Conservation (phyloP, 2,888 invertebrate species). For the Trachelus tabidus region DNA sequence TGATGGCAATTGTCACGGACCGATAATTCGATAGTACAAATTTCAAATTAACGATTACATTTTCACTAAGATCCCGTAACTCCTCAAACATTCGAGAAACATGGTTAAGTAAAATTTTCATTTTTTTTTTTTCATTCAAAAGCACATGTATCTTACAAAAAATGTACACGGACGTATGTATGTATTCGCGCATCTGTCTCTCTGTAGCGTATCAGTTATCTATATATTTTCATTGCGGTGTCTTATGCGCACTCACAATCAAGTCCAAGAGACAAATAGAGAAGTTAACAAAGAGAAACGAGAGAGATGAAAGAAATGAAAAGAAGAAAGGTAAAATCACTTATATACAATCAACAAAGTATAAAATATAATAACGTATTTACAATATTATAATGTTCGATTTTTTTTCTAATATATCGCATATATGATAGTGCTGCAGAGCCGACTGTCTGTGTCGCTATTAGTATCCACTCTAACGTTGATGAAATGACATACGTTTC, state of each 20-base stretch:
- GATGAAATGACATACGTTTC: background rate
- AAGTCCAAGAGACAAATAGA: conserved; percentile 17
- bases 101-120: conserved; percentile 3
- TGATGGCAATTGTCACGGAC: too few relatives aligned
- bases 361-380: conserved; percentile 45
- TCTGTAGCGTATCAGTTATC: background rate
- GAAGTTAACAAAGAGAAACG: background rate
- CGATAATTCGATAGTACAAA: too few relatives aligned
- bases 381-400: conserved; percentile 40
- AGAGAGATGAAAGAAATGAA: background rate
- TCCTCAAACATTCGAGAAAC: background rate
- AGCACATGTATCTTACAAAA: conserved; percentile 15
- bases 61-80: background rate
- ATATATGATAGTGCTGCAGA: conserved; percentile 25
- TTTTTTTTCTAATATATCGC: conserved; percentile 19
- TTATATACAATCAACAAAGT: conserved; percentile 40
- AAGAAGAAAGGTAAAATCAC: conserved; percentile 20
- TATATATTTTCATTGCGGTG: background rate
- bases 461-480: conserved; percentile 10
- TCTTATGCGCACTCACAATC: background rate
- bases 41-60: too few relatives aligned
- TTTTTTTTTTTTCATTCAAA: background rate
- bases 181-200: background rate
- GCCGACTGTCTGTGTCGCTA: conserved; percentile 29
- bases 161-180: background rate